Percentiles rank a stretch among this genome's conserved stretches.
Evolutionary conservation across 2,113 vertebrate species (phyloP).

Genomic region (Lates calcarifer): DNA sequence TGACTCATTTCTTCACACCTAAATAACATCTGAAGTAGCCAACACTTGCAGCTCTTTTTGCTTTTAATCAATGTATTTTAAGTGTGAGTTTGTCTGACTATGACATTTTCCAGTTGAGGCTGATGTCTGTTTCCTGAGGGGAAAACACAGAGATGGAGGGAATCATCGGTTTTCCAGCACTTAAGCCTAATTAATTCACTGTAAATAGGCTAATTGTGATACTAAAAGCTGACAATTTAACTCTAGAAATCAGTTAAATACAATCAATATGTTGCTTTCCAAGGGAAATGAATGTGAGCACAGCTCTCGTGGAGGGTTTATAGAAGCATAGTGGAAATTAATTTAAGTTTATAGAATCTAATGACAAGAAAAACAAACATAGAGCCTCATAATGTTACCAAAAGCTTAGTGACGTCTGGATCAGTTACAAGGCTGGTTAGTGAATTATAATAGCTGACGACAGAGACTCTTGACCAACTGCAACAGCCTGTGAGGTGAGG

Average conservation of each 20-base stretch:
- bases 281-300: background rate
- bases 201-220: slow-evolving; percentile 37
- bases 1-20: slow-evolving; percentile 61
- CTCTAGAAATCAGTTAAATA: slow-evolving; percentile 22
- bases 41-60: slow-evolving; percentile 27
- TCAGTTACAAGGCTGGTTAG: too few species aligned
- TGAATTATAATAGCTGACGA: too few species aligned
- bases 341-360: too few species aligned
- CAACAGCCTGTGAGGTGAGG: too few species aligned
- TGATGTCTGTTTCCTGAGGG: slow-evolving; percentile 54
- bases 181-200: slow-evolving; percentile 16
- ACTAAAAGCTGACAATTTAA: slow-evolving; percentile 16
- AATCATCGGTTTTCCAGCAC: slow-evolving; percentile 49
- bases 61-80: slow-evolving; percentile 52
- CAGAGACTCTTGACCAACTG: too few species aligned
- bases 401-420: background rate
- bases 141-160: background rate
- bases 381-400: background rate
- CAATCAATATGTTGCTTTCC: slow-evolving; percentile 29
- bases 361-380: too few species aligned
- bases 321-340: too few species aligned
- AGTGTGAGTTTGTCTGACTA: slow-evolving; percentile 42
- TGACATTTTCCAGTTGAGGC: slow-evolving; percentile 45
- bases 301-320: too few species aligned
- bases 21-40: slow-evolving; percentile 34